phyloP scores from a whole-genome alignment of 2,113 vertebrate species.

The Arvicanthis niloticus region DNA sequence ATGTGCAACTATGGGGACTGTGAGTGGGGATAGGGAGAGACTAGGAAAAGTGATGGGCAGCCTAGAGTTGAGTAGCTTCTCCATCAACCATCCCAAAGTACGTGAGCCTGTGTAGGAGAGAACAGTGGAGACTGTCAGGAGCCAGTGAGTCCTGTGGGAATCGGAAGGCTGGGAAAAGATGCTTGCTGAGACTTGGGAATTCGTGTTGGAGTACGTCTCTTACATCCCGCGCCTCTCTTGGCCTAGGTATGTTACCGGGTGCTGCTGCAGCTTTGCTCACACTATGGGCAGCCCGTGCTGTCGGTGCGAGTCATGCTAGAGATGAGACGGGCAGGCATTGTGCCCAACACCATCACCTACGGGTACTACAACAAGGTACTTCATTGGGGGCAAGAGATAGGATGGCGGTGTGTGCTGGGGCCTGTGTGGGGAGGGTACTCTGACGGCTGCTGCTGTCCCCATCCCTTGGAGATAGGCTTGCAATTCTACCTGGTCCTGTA shows the following conservation, averaged over 20 bases:
- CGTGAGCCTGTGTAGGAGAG: not conserved
- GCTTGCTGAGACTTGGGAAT: not conserved
- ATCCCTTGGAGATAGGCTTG: not conserved
- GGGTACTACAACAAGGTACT: slow-evolving; percentile 98
- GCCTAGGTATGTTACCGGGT: slow-evolving; percentile 96
- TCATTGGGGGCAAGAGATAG: rapidly evolving
- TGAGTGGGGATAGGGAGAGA: not conserved
- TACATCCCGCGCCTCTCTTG: rapidly evolving
- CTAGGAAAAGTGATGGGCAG: not conserved
- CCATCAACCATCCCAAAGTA: not conserved
- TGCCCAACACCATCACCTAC: slow-evolving; percentile 96
- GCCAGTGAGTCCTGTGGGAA: not conserved
- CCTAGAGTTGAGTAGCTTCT: not conserved
- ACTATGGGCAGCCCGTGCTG: slow-evolving; percentile 95
- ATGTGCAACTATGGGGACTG: not conserved
- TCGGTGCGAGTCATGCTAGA: slow-evolving; percentile 96
- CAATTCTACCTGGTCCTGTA: not conserved
- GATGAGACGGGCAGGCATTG: slow-evolving; percentile 96
- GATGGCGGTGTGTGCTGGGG: not conserved
- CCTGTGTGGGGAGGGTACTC: rapidly evolving
- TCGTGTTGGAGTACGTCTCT: rapidly evolving
- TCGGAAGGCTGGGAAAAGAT: not conserved
- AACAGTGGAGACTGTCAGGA: not conserved
- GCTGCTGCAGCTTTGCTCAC: slow-evolving; percentile 97
- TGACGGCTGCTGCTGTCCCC: not conserved